Conservation (phyloP, 2,113 vertebrate genomes). For the Dipodomys merriami region DNA sequence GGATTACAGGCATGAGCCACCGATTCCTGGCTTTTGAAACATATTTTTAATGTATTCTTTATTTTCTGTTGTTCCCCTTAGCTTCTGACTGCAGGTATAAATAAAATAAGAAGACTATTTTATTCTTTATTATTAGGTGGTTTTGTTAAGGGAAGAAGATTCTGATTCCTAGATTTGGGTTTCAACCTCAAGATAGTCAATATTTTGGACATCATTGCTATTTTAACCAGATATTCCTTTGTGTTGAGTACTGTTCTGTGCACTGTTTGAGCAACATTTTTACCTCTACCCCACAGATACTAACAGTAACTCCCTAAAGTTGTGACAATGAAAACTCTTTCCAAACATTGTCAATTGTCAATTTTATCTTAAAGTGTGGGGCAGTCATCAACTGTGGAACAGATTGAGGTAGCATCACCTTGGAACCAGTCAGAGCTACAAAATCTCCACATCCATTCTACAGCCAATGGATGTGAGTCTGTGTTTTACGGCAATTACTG, state of each 20-base stretch:
- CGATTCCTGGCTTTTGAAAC: too few relatives aligned
- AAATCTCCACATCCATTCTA: not conserved
- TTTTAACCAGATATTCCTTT: not conserved
- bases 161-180: not conserved
- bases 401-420: not conserved
- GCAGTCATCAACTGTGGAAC: not conserved
- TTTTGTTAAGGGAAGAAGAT: not conserved
- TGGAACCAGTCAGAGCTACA: not conserved
- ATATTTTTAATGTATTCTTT: not conserved
- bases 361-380: not conserved
- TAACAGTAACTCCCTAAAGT: not conserved
- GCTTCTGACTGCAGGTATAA: not conserved
- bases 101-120: not conserved
- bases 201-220: not conserved
- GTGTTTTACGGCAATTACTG: not conserved
- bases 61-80: not conserved
- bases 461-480: not conserved
- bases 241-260: not conserved
- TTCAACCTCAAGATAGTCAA: not conserved
- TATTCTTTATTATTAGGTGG: not conserved
- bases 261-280: not conserved
- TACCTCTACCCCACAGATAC: not conserved
- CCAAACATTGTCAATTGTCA: not conserved
- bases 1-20: too few relatives aligned
- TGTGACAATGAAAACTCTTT: not conserved